Conservation (phyloP, 2,113 vertebrate genomes). For the Neolamprologus cancellatus region DNA sequence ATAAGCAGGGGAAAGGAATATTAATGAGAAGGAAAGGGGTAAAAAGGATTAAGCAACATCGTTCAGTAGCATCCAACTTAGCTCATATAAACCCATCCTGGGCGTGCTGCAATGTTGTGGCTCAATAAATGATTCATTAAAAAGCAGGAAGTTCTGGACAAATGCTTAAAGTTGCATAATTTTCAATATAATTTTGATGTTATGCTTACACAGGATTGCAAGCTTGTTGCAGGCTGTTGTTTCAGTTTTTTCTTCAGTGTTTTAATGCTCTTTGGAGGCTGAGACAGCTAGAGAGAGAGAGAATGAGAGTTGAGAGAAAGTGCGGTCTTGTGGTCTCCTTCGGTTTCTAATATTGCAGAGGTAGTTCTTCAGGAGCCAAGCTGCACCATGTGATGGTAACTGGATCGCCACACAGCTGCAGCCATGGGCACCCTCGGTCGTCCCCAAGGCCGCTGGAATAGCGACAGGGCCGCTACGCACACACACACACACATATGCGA, state of each 20-base stretch:
- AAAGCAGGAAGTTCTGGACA: not conserved
- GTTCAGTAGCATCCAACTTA: not conserved
- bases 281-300: not conserved
- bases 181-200: not conserved
- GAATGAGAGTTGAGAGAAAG: constrained; percentile 34
- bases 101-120: not conserved
- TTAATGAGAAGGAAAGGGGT: not conserved
- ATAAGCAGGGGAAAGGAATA: not conserved
- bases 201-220: not conserved
- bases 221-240: not conserved
- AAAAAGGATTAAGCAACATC: not conserved
- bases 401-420: constrained; percentile 65
- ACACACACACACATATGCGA: not conserved
- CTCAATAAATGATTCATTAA: not conserved
- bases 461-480: constrained; percentile 21
- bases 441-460: constrained; percentile 60
- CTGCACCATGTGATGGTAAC: constrained; percentile 63
- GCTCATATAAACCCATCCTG: not conserved
- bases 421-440: constrained; percentile 37
- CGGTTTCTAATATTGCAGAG: constrained; percentile 69
- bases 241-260: not conserved
- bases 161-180: not conserved
- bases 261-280: constrained; percentile 11
- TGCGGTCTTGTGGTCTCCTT: constrained; percentile 41
- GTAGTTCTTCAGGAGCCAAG: constrained; percentile 62